Conservation (phyloP, 2,113 vertebrate genomes). For the Rhinichthys klamathensis region DNA sequence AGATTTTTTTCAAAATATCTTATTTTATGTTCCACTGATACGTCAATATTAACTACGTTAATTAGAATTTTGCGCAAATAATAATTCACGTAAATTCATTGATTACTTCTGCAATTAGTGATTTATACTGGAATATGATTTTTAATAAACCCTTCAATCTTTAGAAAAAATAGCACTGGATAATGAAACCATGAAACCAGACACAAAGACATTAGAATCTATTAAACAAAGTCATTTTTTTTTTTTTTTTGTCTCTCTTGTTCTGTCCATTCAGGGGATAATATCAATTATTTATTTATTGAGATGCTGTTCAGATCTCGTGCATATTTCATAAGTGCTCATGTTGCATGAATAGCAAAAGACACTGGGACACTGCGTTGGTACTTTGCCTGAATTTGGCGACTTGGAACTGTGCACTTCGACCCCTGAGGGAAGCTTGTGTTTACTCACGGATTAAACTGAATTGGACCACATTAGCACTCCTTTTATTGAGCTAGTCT, state of each 20-base stretch:
- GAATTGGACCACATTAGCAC: slow-evolving; percentile 44
- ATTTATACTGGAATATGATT: not conserved
- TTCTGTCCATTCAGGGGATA: slow-evolving; percentile 33
- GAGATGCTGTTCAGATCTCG: slow-evolving; percentile 58
- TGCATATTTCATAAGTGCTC: slow-evolving; percentile 64
- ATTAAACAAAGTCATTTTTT: slow-evolving; percentile 40
- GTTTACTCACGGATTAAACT: slow-evolving; percentile 51
- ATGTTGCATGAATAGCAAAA: slow-evolving; percentile 37
- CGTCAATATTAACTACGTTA: no score
- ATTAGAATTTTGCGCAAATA: no score
- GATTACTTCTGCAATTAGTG: no score
- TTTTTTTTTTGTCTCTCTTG: slow-evolving; percentile 42
- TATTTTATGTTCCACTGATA: not conserved
- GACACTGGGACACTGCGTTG: slow-evolving; percentile 15
- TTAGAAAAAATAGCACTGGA: not conserved
- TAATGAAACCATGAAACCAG: not conserved
- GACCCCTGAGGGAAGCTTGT: slow-evolving; percentile 26
- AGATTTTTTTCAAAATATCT: not conserved
- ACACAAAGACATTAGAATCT: slow-evolving; percentile 12
- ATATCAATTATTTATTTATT: slow-evolving; percentile 60
- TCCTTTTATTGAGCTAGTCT: slow-evolving; percentile 29
- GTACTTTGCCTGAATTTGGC: slow-evolving; percentile 21
- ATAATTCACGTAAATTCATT: no score
- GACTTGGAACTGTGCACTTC: slow-evolving; percentile 14
- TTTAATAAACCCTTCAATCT: not conserved